Conservation (phyloP, 2,797 vertebrate genomes). For the Pogoniulus pusillus region DNA sequence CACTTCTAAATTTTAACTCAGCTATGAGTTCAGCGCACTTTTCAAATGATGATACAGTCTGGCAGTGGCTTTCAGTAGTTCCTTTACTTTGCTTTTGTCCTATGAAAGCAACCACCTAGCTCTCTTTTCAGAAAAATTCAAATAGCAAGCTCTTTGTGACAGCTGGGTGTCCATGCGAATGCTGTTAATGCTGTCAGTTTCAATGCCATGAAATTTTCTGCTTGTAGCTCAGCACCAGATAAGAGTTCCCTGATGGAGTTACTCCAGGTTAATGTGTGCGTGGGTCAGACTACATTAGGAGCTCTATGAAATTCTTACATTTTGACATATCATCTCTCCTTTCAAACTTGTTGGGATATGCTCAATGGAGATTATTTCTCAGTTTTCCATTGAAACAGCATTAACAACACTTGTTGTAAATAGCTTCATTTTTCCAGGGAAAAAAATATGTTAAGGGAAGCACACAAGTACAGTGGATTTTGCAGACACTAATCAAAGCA, state of each 20-base stretch:
- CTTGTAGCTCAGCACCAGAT: background rate
- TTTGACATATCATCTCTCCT: too few relatives aligned
- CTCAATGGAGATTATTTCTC: background rate
- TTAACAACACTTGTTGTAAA: background rate
- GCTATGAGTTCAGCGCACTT: background rate
- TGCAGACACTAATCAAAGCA: background rate
- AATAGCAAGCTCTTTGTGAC: background rate
- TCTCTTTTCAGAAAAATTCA: background rate
- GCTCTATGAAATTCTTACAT: background rate
- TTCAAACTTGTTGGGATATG: background rate
- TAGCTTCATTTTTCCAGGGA: background rate
- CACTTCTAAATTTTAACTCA: slow-evolving; percentile 3
- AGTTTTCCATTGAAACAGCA: background rate
- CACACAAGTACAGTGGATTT: background rate
- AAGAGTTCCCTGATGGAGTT: background rate
- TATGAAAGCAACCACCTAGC: background rate
- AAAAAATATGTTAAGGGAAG: background rate
- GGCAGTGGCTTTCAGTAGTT: background rate
- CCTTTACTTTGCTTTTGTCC: slow-evolving; percentile 1
- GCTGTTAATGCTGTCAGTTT: background rate
- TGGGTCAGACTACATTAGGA: background rate
- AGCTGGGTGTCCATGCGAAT: background rate
- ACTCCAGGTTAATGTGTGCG: background rate
- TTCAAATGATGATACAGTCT: background rate
- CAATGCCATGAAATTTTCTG: background rate